A percentile compares a stretch with the other conserved stretches of the same genome.
phyloP scores from a whole-genome alignment of 1,140 invertebrate genomes.

The Pogonognathellus flavescens region DNA sequence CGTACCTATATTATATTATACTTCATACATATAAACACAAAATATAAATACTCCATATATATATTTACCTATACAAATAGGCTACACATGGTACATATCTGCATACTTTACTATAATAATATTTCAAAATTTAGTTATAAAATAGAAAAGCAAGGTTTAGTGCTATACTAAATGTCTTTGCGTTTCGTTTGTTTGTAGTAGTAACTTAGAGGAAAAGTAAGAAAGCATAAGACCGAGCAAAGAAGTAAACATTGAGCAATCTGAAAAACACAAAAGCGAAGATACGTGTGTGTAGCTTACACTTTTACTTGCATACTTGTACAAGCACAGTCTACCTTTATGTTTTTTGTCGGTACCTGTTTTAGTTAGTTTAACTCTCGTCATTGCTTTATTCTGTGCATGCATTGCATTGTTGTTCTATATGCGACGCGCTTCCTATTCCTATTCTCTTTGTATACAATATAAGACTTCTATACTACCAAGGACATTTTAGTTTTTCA shows the following conservation, averaged over 20 bases:
- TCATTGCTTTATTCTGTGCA: not conserved
- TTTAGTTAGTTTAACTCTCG: not conserved
- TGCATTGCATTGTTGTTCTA: slow-evolving; percentile 6
- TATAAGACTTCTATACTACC: not conserved
- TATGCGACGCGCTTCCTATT: not conserved
- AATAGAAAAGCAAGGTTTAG: not conserved
- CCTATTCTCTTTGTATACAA: not conserved
- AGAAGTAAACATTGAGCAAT: not conserved
- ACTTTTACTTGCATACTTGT: not conserved
- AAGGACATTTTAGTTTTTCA: slow-evolving; percentile 27
- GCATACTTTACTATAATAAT: not conserved
- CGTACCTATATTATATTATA: not conserved
- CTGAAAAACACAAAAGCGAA: not conserved
- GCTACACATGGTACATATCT: not conserved
- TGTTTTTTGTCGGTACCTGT: not conserved
- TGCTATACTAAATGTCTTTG: not conserved
- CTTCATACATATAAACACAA: not conserved
- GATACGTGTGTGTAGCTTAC: not conserved
- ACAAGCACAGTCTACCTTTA: not conserved
- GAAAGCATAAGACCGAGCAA: slow-evolving; percentile 7
- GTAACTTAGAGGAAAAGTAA: not conserved
- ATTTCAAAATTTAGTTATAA: not conserved
- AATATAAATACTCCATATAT: not conserved
- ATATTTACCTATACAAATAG: too few species aligned
- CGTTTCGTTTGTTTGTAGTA: not conserved